Evolutionary conservation across 2,113 vertebrate species (phyloP).

Genomic region (Lepus europaeus): DNA sequence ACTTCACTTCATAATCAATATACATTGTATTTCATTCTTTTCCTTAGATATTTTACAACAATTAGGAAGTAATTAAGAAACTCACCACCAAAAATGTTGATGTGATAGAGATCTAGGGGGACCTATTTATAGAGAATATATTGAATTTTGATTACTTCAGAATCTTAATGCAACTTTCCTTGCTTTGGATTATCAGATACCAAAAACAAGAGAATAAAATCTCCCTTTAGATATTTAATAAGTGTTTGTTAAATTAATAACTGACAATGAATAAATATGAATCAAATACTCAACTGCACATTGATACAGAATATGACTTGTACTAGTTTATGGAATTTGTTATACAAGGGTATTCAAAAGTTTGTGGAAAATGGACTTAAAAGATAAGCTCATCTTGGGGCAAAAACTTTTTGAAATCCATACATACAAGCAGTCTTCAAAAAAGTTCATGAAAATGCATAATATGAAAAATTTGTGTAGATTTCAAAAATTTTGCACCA

Average conservation of each 20-base stretch:
- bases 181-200: background rate
- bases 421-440: too few species aligned
- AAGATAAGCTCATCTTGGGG: too few species aligned
- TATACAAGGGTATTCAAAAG: background rate
- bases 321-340: background rate
- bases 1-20: background rate
- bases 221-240: background rate
- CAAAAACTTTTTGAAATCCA: too few species aligned
- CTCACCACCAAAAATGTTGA: background rate
- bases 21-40: background rate
- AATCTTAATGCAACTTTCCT: background rate
- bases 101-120: background rate
- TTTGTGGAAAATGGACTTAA: too few species aligned
- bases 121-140: background rate
- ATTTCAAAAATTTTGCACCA: too few species aligned
- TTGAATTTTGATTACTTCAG: background rate
- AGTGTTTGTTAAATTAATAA: background rate
- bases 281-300: background rate
- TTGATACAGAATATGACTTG: background rate
- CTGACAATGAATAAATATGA: background rate
- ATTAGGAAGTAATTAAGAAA: slow-evolving; percentile 13
- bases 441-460: too few species aligned
- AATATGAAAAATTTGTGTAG: too few species aligned
- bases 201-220: background rate
- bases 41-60: slow-evolving; percentile 9